These are phyloP conservation scores for Benitochromis conjunctus DNA, from an alignment of 2,113 vertebrate genomes.

Conservation along the genomic window DNA sequence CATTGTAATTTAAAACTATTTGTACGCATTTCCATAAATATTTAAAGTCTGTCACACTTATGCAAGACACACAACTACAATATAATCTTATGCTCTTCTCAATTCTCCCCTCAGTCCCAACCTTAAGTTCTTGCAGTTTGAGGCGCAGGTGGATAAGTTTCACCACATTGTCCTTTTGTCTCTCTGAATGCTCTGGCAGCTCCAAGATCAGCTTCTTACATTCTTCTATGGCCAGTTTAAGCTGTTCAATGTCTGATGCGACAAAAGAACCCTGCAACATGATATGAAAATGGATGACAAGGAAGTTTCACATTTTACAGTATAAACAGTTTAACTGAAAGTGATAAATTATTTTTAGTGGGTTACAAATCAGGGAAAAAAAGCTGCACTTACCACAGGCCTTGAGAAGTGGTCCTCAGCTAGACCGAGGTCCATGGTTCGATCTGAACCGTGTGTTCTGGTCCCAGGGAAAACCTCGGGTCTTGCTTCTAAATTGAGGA, in stretches of 20 bases:
- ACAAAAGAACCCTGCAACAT: conserved; percentile 82
- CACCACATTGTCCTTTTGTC: conserved; percentile 92
- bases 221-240: conserved; percentile 89
- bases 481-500: conserved; percentile 66
- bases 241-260: conserved; percentile 85
- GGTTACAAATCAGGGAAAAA: neutral
- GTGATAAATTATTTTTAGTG: neutral
- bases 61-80: neutral
- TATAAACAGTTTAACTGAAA: neutral
- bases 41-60: neutral
- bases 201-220: conserved; percentile 90
- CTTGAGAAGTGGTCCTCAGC: conserved; percentile 94
- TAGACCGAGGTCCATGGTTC: conserved; percentile 86
- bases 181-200: conserved; percentile 90
- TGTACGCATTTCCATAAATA: neutral
- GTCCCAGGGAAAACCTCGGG: conserved; percentile 68
- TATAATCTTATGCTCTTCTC: neutral
- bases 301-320: neutral
- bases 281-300: neutral
- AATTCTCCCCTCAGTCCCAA: conserved; percentile 29
- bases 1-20: neutral
- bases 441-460: conserved; percentile 72
- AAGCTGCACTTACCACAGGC: conserved; percentile 77
- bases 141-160: conserved; percentile 95
- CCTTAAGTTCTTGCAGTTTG: conserved; percentile 96